Base-by-base conservation (phyloP, 2,888 invertebrate species). In the Hyalella azteca region DNA sequence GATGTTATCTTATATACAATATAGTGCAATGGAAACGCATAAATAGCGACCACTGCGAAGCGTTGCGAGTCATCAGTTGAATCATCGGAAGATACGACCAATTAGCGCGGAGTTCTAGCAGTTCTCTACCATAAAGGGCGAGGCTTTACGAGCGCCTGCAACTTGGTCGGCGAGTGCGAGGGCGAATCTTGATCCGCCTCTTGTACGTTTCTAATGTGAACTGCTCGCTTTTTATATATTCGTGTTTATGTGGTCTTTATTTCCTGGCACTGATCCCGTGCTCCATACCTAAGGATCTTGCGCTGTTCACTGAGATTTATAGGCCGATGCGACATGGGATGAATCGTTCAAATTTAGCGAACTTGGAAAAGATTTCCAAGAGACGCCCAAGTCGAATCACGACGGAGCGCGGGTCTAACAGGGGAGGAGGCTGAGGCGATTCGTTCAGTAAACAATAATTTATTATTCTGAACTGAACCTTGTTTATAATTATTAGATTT, bases 181-280 rank as follows among this genome's bases (percentile, higher is more conserved):
- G 66, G 66, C 66, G 66, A 66, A 29, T 15, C 66, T 66, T 66
- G 66, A 66, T 66, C 66, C 66, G 66, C 66, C 66, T 66, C 32
- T 22, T 66, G 66, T 66, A 39, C 32, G 66, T 36, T 66, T 66
- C 66, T 66, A 66, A 66, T 66, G 66, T 29, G 29, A 66, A 66
- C 36, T 19, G 66, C 29, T 66, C 66, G 13, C 66, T 22, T 66
- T 66, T 66, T 66, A n/a, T n/a, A n/a, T n/a, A n/a, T n/a, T n/a
- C n/a, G n/a, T n/a, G n/a, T n/a, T n/a, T n/a, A n/a, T n/a, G n/a
- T n/a, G n/a, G n/a, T n/a, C n/a, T n/a, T n/a, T n/a, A 36, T 66
- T 32, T 66, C 32, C 66, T 66, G 36, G 66, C 39, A 29, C 32
- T 66, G 36, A 36, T 66, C 66, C 39, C 26, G 26, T 66, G 66